Conservation (phyloP, 2,888 invertebrate species). For the Pteria penguin region DNA sequence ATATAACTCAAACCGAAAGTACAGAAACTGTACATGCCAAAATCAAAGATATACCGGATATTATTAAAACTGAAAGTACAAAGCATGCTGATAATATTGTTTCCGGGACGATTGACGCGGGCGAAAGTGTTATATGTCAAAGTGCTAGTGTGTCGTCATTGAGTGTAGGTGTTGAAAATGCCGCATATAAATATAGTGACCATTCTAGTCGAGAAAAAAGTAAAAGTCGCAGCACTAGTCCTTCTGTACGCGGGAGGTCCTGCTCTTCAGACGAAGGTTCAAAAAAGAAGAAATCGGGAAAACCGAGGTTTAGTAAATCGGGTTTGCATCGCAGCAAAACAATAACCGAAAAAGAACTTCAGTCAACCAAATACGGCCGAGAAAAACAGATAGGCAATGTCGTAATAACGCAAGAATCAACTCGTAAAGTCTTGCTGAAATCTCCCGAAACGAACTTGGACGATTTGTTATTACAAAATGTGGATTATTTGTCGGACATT, state of each 20-base stretch:
- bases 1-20: not conserved
- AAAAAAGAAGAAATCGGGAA: constrained; percentile 15
- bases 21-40: not conserved
- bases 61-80: too few species aligned
- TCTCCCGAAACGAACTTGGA: constrained; percentile 37
- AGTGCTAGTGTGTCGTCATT: too few species aligned
- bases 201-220: too few species aligned
- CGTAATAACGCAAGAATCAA: not conserved
- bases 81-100: too few species aligned
- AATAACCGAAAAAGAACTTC: constrained; percentile 29
- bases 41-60: too few species aligned
- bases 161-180: too few species aligned
- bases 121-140: too few species aligned
- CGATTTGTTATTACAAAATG: constrained; percentile 39
- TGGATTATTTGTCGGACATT: constrained; percentile 42
- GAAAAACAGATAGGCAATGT: not conserved
- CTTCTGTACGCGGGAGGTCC: not conserved
- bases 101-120: too few species aligned
- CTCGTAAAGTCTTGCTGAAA: constrained; percentile 16
- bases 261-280: not conserved
- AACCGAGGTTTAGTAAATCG: not conserved
- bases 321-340: constrained; percentile 33
- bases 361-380: not conserved
- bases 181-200: too few species aligned
- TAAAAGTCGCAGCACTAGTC: not conserved